Percentiles rank a stretch among this genome's conserved stretches.
Evolutionary conservation across 2,113 vertebrate species (phyloP).

Genomic region (Centropus bengalensis): DNA sequence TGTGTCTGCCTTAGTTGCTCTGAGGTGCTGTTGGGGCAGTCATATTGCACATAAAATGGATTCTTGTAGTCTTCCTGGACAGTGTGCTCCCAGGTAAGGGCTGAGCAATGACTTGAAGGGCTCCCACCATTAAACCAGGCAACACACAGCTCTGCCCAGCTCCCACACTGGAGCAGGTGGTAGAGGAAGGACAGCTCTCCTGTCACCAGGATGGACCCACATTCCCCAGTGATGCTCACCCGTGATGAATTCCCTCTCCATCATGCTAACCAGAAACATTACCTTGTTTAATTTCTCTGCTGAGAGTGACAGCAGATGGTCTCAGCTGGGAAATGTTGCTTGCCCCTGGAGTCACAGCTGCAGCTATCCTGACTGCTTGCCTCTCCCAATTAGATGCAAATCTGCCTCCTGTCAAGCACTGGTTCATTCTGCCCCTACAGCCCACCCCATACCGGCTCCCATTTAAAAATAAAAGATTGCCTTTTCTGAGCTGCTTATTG

Average conservation of each 20-base stretch:
- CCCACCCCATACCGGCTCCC: not conserved
- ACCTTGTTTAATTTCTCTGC: not conserved
- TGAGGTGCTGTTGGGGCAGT: not conserved
- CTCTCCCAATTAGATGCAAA: conserved; percentile 58
- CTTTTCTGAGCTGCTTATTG: conserved; percentile 48
- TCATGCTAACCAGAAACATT: not conserved
- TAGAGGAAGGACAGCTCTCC: not conserved
- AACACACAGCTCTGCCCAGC: not conserved
- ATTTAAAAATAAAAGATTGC: conserved; percentile 69
- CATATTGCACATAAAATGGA: not conserved
- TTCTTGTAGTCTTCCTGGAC: not conserved
- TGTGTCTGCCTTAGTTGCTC: not conserved
- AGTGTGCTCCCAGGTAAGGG: not conserved
- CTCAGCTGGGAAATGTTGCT: conserved; percentile 14
- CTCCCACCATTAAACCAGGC: not conserved
- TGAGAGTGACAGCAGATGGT: conserved; percentile 9
- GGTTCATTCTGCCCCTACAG: conserved; percentile 5
- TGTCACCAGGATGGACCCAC: not conserved
- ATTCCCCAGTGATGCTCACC: rapidly evolving
- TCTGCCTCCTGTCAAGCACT: conserved; percentile 46
- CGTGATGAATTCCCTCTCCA: not conserved
- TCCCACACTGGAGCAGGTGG: not conserved
- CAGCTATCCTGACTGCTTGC: not conserved
- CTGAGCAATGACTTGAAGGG: not conserved
- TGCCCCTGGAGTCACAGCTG: not conserved